Conservation (phyloP, 2,888 invertebrate genomes). For the Pristionchus maxplancki region DNA sequence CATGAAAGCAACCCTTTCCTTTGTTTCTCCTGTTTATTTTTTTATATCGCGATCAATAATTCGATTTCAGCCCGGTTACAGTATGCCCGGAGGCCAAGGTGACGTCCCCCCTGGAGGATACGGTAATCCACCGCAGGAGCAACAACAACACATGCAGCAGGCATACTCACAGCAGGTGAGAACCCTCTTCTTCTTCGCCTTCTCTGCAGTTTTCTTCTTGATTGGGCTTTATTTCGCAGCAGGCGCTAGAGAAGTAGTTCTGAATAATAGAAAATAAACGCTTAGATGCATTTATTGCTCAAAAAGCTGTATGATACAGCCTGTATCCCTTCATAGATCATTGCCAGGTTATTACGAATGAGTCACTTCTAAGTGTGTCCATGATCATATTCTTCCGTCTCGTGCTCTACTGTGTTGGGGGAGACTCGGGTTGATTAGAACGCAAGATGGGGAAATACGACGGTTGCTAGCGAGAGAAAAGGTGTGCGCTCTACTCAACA, state of each 20-base stretch:
- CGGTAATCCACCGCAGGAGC: not conserved
- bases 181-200: no score
- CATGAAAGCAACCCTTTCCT: no score
- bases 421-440: not conserved
- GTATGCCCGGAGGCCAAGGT: not conserved
- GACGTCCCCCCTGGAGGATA: not conserved
- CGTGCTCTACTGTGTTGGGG: not conserved
- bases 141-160: not conserved
- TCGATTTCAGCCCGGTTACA: not conserved
- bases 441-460: not conserved
- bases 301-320: no score
- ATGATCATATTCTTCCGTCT: not conserved
- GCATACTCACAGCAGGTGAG: not conserved
- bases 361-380: not conserved
- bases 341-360: no score
- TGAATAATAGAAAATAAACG: no score
- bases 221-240: not conserved
- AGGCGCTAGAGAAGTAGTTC: no score
- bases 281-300: no score
- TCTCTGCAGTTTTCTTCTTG: not conserved
- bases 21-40: not conserved
- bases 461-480: not conserved
- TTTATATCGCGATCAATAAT: not conserved
- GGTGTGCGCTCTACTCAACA: not conserved
- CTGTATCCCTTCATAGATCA: no score